A percentile compares a stretch with the other conserved stretches of the same genome.
These are phyloP conservation scores for Invenusta paracnida DNA, from an alignment of 2,888 invertebrate genomes.

Conservation along the genomic window DNA sequence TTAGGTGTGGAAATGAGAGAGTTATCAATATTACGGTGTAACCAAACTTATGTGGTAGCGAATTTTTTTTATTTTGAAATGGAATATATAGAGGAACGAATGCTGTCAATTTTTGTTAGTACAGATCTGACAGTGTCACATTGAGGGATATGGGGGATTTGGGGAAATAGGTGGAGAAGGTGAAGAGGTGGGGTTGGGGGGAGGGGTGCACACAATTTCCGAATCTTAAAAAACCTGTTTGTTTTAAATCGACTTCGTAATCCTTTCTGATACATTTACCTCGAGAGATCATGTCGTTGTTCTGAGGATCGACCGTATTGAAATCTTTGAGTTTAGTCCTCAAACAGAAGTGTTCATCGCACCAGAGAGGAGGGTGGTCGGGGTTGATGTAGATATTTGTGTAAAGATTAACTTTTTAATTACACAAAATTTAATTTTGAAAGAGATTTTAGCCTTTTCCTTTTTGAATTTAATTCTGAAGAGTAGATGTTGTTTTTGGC, in stretches of 20 bases:
- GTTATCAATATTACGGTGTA: background rate
- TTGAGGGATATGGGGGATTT: no score
- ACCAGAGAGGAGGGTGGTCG: background rate
- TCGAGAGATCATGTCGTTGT: background rate
- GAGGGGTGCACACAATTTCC: no score
- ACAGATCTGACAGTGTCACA: no score
- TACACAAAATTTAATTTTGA: background rate
- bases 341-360: background rate
- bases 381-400: background rate
- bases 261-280: background rate
- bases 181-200: background rate
- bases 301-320: background rate
- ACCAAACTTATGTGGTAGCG: background rate
- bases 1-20: background rate
- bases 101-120: background rate
- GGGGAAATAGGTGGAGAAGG: background rate
- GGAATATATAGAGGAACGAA: background rate
- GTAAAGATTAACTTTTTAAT: background rate
- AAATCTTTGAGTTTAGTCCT: constrained; percentile 5
- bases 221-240: background rate
- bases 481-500: background rate
- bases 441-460: background rate
- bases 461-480: background rate
- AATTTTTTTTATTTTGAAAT: background rate
- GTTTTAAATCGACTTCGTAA: background rate